Evolutionary conservation across 2,797 vertebrate genomes (phyloP), one percentile per base, ranked within the genome.

Genomic region (Enteromius anoplus): DNA sequence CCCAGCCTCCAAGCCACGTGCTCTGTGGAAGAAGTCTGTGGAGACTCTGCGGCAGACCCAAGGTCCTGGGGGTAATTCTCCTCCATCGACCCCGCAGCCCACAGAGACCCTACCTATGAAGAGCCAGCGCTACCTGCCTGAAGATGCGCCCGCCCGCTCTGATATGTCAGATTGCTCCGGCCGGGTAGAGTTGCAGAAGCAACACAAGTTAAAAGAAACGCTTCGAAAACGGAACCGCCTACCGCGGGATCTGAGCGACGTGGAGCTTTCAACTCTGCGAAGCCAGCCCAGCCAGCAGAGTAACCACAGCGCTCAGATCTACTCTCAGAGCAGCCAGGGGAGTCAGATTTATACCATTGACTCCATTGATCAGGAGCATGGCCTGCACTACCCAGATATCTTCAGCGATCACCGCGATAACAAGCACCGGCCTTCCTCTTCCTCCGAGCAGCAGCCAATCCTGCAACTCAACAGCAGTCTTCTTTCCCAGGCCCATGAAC

Each of bases 1-100:
- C 42, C 84, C 73, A 0, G 96, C 95, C 5, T 97, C 97, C 4
- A 96, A 97, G 66, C 96, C 98, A 0, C 93, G 98, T 62, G 96
- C 97, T 69, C 95, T 99, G 80, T 99, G 98, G 98, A 98, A 94
- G 91, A 99, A 99, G 84, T 98, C 97, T 0, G 95, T 99, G 29
- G 98, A 99, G 80, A 98, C 98, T 0, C 86, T 99, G 55, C 97
- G 97, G 19, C 96, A 96, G 84, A 92, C 92, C 75, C 95, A 93
- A 68, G 90, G 92, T 85, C 93, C 90, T 79, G 93, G 84, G 93
- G 96, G 5, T 88, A 93, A 2, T 92, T 95, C 0, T 87, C 69
- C 73, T 45, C 95, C 23, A 65, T 91, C 96, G 55, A 86, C 95
- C 1, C 89, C 94, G 0, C 92, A 88, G 0, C 66, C 93, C 0